Conservation (phyloP, 2,888 invertebrate genomes). For the Ethmia dodecea region DNA sequence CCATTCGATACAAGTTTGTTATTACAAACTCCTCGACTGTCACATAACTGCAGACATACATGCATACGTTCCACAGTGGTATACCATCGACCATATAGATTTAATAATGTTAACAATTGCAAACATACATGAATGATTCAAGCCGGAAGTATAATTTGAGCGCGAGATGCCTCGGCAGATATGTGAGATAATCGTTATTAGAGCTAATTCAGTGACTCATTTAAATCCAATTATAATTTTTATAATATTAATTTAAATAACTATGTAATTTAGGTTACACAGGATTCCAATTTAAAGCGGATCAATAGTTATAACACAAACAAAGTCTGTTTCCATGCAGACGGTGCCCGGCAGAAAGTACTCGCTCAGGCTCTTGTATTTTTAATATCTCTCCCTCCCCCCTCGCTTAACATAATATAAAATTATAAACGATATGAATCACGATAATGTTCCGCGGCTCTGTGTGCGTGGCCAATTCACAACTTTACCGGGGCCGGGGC, state of each 20-base stretch:
- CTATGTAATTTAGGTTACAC: too few species aligned
- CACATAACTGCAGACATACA: slow-evolving; percentile 11
- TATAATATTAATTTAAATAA: too few species aligned
- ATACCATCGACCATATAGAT: too few species aligned
- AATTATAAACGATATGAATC: slow-evolving; percentile 77
- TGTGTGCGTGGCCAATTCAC: slow-evolving; percentile 72
- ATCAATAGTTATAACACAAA: slow-evolving; percentile 69
- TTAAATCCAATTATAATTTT: too few species aligned
- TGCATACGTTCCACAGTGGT: too few species aligned
- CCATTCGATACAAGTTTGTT: slow-evolving; percentile 26
- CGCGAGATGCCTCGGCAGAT: too few species aligned
- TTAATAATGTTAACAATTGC: too few species aligned
- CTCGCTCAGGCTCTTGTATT: slow-evolving; percentile 66
- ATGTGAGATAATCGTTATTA: too few species aligned
- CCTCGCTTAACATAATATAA: slow-evolving; percentile 75
- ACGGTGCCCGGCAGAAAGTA: slow-evolving; percentile 53
- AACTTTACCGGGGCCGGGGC: slow-evolving; percentile 55
- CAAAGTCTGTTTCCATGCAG: slow-evolving; percentile 66
- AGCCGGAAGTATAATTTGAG: too few species aligned
- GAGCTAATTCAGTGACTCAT: too few species aligned
- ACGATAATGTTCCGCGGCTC: slow-evolving; percentile 69
- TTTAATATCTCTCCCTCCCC: slow-evolving; percentile 64
- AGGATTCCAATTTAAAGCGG: slow-evolving; percentile 18
- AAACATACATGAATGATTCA: too few species aligned
- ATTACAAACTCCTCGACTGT: slow-evolving; percentile 21